These are phyloP conservation scores for Acanthococcus lagerstroemiae DNA, from an alignment of 2,888 invertebrate genomes.

Conservation along the genomic window DNA sequence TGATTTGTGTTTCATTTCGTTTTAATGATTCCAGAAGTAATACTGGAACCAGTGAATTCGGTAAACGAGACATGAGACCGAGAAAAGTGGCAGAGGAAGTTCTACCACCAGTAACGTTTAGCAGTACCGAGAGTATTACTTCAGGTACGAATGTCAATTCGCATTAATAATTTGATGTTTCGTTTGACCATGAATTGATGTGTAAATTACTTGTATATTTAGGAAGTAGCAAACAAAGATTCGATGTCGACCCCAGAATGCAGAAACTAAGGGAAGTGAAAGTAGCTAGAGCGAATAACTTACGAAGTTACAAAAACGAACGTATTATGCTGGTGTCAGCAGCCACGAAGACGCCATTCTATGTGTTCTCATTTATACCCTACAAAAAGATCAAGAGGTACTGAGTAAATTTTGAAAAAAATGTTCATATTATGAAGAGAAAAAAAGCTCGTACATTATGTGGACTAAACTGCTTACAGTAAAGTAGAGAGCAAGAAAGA, in stretches of 20 bases:
- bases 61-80: slow-evolving; percentile 45
- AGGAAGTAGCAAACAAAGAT: slow-evolving; percentile 26
- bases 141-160: slow-evolving; percentile 41
- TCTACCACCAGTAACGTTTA: slow-evolving; percentile 41
- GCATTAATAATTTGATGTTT: background rate
- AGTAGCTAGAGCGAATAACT: slow-evolving; percentile 48
- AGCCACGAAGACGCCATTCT: slow-evolving; percentile 62
- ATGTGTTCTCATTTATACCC: slow-evolving; percentile 77
- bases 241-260: slow-evolving; percentile 23
- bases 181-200: background rate
- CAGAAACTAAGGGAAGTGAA: slow-evolving; percentile 41
- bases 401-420: too few relatives aligned
- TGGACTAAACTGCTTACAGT: too few relatives aligned
- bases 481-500: slow-evolving; percentile 44
- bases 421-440: background rate
- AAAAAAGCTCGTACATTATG: background rate
- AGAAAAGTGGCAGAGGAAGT: slow-evolving; percentile 43
- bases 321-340: slow-evolving; percentile 70
- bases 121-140: slow-evolving; percentile 72
- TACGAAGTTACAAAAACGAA: slow-evolving; percentile 64
- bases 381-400: slow-evolving; percentile 44
- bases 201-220: slow-evolving; percentile 46
- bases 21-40: slow-evolving; percentile 42
- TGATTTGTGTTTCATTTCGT: background rate
- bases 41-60: slow-evolving; percentile 47